Percentiles rank a stretch among this genome's conserved stretches.
Conservation (phyloP, 2,888 invertebrate genomes). For the Euplagia quadripunctaria region DNA sequence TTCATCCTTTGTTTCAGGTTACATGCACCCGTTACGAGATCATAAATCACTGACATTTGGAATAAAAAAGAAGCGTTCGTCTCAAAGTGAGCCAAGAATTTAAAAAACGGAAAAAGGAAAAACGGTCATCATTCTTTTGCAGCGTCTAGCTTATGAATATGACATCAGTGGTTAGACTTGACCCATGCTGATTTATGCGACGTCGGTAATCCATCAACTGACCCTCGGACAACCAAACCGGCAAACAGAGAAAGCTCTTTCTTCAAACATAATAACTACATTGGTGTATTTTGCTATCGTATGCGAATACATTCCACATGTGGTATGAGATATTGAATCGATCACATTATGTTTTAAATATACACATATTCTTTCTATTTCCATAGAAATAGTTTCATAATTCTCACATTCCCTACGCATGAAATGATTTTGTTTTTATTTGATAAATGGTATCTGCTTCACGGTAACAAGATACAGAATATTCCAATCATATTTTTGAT, state of each 20-base stretch:
- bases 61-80: slow-evolving; percentile 55
- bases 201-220: slow-evolving; percentile 75
- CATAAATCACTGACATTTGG: slow-evolving; percentile 68
- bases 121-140: slow-evolving; percentile 59
- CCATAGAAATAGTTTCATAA: too few species aligned
- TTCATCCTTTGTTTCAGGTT: slow-evolving; percentile 74
- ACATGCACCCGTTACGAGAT: slow-evolving; percentile 46
- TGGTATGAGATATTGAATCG: too few species aligned
- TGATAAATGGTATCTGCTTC: background rate
- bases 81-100: slow-evolving; percentile 62
- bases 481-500: slow-evolving; percentile 6
- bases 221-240: slow-evolving; percentile 54
- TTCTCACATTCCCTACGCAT: background rate
- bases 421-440: background rate
- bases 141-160: slow-evolving; percentile 82
- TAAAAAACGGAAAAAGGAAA: slow-evolving; percentile 69
- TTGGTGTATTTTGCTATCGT: slow-evolving; percentile 60
- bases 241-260: slow-evolving; percentile 59
- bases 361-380: slow-evolving; percentile 32
- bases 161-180: slow-evolving; percentile 76
- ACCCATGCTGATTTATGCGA: slow-evolving; percentile 76
- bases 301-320: slow-evolving; percentile 23
- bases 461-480: background rate
- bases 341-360: slow-evolving; percentile 25
- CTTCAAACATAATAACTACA: slow-evolving; percentile 36